Base-by-base conservation (phyloP, 2,888 invertebrate genomes). In the Nymphalis polychloros region DNA sequence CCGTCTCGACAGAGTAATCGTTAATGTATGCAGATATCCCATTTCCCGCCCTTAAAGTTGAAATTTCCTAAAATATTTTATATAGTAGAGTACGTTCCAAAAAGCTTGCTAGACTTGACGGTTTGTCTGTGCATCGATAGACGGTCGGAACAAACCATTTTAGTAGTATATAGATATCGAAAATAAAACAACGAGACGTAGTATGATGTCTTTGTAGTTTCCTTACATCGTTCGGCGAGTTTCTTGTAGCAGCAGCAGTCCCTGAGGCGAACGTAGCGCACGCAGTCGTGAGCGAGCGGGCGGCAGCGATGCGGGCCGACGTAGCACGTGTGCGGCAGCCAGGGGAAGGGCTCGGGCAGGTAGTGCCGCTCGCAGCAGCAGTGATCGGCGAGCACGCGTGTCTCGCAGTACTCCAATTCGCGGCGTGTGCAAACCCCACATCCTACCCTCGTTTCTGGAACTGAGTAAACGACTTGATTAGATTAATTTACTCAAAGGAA, bases 301-400 rank as follows among this genome's bases (percentile, higher is more conserved):
- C 88, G 86, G 84, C 95, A 95, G 77, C 94, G 91, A 77, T 90
- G 90, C 64, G 93, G 91, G 53, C 95, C 95, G 77, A 94, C 80
- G 85, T 94, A 95, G 86, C 95, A 95, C 1, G 94, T 94, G 87
- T 95, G 95, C 73, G 95, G 94, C 75, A 95, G 93, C 90, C 94
- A 95, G 27, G 94, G 94, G 81, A 95, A 93, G 49, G 93, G 93
- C 88, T 95, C 95, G 67, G 93, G 93, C 81, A 93, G 90, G 81
- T 93, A 92, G 79, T 92, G 92, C 75, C 95, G 94, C 83, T 92
- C 91, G 84, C 90, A 92, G 84, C 92, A 91, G 84, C 91, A 91
- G 86, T 92, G 91, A 85, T 91, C 91, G 13, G 87, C 86, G 74
- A 95, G 91, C 78, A 94, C 93, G 31, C 89, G 89, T 72, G 94